These are phyloP conservation scores for Bombus consobrinus DNA, from an alignment of 1,140 invertebrate genomes.

Conservation along the genomic window DNA sequence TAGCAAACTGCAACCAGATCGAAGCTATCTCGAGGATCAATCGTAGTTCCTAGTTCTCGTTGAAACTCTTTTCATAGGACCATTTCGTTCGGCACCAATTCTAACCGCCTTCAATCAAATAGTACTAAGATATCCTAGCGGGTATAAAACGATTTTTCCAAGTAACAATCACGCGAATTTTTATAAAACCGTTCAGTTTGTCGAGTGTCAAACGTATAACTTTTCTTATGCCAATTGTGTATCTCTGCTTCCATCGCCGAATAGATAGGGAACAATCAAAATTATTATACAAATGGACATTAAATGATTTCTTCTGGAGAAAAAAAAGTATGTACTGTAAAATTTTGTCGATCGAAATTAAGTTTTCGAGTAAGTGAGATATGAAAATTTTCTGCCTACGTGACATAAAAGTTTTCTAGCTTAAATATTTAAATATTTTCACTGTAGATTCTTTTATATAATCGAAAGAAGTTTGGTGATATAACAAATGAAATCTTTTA, in stretches of 20 bases:
- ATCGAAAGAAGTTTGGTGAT: too few relatives aligned
- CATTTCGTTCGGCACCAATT: slow-evolving; percentile 45
- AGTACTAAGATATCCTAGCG: slow-evolving; percentile 47
- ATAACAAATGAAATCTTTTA: too few relatives aligned
- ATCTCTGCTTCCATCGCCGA: not conserved
- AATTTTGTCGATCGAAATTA: not conserved
- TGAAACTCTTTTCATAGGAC: slow-evolving; percentile 45
- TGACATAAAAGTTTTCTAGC: too few relatives aligned
- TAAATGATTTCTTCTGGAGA: not conserved
- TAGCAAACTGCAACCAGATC: slow-evolving; percentile 53
- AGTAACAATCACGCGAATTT: not conserved
- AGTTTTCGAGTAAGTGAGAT: too few relatives aligned
- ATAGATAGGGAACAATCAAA: not conserved
- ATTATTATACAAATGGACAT: not conserved
- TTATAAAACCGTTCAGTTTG: slow-evolving; percentile 25
- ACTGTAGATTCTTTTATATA: too few relatives aligned
- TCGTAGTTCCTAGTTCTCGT: slow-evolving; percentile 37
- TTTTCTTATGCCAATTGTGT: not conserved
- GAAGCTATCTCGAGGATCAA: slow-evolving; percentile 47
- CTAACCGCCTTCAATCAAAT: slow-evolving; percentile 43
- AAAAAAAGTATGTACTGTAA: too few relatives aligned
- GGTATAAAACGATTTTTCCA: slow-evolving; percentile 21
- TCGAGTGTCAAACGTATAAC: not conserved
- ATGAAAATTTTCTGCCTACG: too few relatives aligned
- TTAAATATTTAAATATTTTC: too few relatives aligned